A percentile compares a stretch with the other conserved stretches of the same genome.
phyloP scores from a whole-genome alignment of 2,113 vertebrate genomes.

The cat (Felis catus) region DNA sequence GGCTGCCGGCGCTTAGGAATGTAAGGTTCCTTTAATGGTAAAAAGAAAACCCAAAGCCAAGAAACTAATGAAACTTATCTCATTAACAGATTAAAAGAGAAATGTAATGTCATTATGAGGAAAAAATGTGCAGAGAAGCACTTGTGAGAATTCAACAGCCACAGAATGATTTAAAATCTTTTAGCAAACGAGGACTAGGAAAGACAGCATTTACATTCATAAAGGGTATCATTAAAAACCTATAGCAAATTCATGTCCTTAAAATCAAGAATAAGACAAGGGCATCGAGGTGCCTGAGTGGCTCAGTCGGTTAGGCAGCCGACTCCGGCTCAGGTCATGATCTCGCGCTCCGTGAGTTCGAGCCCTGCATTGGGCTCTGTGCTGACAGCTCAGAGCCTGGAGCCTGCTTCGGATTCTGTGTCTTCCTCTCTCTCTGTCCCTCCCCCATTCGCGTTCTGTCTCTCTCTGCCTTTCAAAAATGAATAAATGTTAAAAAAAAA shows the following conservation, averaged over 20 bases:
- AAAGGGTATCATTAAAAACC: not conserved
- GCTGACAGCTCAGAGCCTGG: too few species aligned
- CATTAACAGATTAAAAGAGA: not conserved
- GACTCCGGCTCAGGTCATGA: too few species aligned
- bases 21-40: not conserved
- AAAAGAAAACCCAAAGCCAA: not conserved
- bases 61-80: not conserved
- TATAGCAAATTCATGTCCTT: not conserved
- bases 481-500: too few species aligned
- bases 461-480: too few species aligned
- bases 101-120: not conserved
- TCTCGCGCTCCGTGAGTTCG: too few species aligned
- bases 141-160: not conserved
- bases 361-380: too few species aligned
- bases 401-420: too few species aligned
- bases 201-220: not conserved
- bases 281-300: too few species aligned
- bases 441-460: too few species aligned
- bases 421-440: too few species aligned
- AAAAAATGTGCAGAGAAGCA: not conserved
- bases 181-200: not conserved
- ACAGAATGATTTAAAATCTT: not conserved
- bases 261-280: constrained; percentile 2
- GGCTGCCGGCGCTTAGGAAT: not conserved
- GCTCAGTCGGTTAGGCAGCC: too few species aligned